Conservation (phyloP, 1,140 invertebrate species). For the Bombyx mandarina region DNA sequence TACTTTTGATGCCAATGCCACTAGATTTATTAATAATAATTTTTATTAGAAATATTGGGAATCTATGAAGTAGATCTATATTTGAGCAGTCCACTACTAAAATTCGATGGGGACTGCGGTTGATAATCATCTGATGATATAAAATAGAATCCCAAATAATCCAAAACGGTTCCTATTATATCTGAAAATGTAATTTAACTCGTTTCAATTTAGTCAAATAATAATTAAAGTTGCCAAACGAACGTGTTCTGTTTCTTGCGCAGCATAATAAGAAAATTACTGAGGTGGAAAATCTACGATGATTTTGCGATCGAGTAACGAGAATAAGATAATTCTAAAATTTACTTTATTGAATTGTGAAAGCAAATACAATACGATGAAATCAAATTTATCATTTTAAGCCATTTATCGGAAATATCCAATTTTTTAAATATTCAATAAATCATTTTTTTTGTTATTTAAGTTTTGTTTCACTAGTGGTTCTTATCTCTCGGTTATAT, state of each 20-base stretch:
- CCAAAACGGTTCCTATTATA: too few relatives aligned
- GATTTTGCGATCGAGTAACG: neutral
- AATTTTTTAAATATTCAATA: neutral
- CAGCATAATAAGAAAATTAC: conserved; percentile 12
- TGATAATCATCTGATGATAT: too few relatives aligned
- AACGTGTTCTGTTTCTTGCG: conserved; percentile 3
- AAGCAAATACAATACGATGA: conserved; percentile 5
- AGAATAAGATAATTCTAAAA: neutral
- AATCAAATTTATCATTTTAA: conserved; percentile 1
- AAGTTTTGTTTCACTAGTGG: neutral
- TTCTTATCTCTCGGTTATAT: too few relatives aligned
- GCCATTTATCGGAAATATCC: neutral
- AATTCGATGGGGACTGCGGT: too few relatives aligned
- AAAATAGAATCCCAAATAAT: too few relatives aligned
- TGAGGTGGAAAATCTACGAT: conserved; percentile 9
- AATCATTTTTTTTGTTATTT: neutral
- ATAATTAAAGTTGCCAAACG: neutral
- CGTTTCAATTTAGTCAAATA: neutral
- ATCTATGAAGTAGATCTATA: too few relatives aligned
- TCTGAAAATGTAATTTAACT: too few relatives aligned
- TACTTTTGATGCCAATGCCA: too few relatives aligned
- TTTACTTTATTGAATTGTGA: neutral
- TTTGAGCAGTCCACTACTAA: too few relatives aligned
- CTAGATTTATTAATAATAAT: too few relatives aligned
- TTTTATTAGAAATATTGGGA: too few relatives aligned